Evolutionary conservation across 2,888 invertebrate genomes (phyloP).

Genomic region (Dendrolimus houi): DNA sequence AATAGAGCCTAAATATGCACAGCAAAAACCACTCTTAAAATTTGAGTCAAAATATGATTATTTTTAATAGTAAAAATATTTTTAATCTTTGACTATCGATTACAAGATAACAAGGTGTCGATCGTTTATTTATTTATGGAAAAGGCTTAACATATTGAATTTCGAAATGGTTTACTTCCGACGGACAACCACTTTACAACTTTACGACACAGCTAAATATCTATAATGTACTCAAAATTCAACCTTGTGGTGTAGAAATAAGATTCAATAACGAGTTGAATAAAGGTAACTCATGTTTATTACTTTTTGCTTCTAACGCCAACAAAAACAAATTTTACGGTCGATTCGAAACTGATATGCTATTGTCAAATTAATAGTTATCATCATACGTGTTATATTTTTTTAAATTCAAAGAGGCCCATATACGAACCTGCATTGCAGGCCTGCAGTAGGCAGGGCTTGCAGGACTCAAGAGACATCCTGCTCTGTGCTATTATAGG

Average conservation of each 20-base stretch:
- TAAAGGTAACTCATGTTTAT: not conserved
- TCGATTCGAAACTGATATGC: not conserved
- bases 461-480: too few species aligned
- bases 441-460: too few species aligned
- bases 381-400: not conserved
- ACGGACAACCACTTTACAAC: constrained; percentile 10
- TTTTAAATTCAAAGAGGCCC: too few species aligned
- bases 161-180: constrained; percentile 46
- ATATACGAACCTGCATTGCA: too few species aligned
- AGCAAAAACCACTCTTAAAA: too few species aligned
- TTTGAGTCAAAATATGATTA: too few species aligned
- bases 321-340: constrained; percentile 3
- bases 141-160: constrained; percentile 44
- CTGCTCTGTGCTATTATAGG: too few species aligned
- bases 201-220: not conserved
- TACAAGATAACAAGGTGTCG: constrained; percentile 48
- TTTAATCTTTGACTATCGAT: constrained; percentile 22
- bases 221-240: constrained; percentile 7
- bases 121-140: constrained; percentile 49
- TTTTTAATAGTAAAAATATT: too few species aligned
- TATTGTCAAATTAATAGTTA: constrained; percentile 5
- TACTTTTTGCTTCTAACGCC: not conserved
- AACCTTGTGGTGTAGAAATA: constrained; percentile 14
- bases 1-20: too few species aligned
- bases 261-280: not conserved